Percentiles rank a stretch among this genome's conserved stretches.
These are phyloP conservation scores for Cotesia vestalis DNA, from an alignment of 1,140 invertebrate species.

Conservation along the genomic window DNA sequence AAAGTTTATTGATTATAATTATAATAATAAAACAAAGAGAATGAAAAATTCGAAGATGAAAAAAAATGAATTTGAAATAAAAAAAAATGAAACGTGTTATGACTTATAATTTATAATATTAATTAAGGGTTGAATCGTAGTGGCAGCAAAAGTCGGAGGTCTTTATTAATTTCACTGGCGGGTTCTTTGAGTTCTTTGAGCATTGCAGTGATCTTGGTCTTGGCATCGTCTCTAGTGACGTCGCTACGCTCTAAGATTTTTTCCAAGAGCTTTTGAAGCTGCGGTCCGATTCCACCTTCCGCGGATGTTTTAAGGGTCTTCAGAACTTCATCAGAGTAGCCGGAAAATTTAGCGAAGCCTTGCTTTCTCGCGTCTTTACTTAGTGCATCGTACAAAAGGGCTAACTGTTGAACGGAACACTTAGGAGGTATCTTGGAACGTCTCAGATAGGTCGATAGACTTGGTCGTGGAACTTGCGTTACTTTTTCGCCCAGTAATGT, in stretches of 20 bases:
- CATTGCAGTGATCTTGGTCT: conserved; percentile 40
- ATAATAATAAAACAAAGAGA: too few species aligned
- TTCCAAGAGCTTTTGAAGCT: conserved; percentile 52
- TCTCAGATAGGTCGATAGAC: conserved; percentile 51
- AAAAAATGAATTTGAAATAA: neutral
- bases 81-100: conserved; percentile 31
- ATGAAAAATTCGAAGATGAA: neutral
- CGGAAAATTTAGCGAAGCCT: conserved; percentile 55
- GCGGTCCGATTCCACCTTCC: conserved; percentile 53
- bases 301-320: conserved; percentile 47
- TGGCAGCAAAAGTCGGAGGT: conserved; percentile 53
- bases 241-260: conserved; percentile 53
- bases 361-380: conserved; percentile 61
- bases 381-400: conserved; percentile 54
- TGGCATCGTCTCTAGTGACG: conserved; percentile 56
- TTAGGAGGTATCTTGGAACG: conserved; percentile 48
- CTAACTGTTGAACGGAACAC: conserved; percentile 52
- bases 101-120: conserved; percentile 26
- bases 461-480: conserved; percentile 57
- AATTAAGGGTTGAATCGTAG: conserved; percentile 48
- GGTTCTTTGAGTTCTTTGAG: conserved; percentile 49
- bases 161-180: conserved; percentile 51
- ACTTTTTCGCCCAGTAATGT: conserved; percentile 57
- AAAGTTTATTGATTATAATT: too few species aligned
- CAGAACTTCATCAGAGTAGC: conserved; percentile 56